Base-by-base conservation (phyloP, 30 jellyfish, hydroid and myxozoan species). In the Catostylus mosaicus region DNA sequence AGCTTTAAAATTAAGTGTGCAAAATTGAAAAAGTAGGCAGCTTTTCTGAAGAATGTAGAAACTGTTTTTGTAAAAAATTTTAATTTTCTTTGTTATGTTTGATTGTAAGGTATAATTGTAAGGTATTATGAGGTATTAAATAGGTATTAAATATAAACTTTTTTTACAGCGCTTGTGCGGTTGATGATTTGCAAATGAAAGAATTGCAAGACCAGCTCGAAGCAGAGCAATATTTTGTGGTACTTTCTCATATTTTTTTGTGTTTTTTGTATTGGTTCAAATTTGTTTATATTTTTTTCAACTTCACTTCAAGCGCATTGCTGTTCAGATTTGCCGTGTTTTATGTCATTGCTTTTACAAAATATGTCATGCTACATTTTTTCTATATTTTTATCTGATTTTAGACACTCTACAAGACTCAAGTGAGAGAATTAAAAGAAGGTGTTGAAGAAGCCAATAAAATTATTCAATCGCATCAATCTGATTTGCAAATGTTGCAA, bases 121-220 rank as follows among this genome's bases (percentile, higher is more conserved):
- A n/a, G n/a, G n/a, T n/a, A n/a, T n/a, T n/a, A n/a, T n/a, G n/a
- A 16, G 20, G 5, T 26, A 10, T 8, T 32, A 19, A n/a, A 6
- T 64, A 62, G 27, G 1, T 62, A 14, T 2, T 16, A 19, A 19
- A n/a, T n/a, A n/a, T n/a, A n/a, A n/a, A n/a, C 31, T 64, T 62
- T 1, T 34, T 40, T 43, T 38, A 12, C 46, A 94, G 99, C 64
- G 97, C 89, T 0, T 75, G 95, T 38, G 99, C 96, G 0, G 97
- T 82, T 27, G 99, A 94, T 84, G 99, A 94, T 84, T 67, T 88
- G 46, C 99, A 94, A 48, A 94, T 94, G 99, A 88, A 88, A 46
- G 99, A 94, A 60, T 67, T 94, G 22, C 99, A 94, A 78, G 99
- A 94, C 46, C 99, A 94, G 60, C 85, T 94, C 20, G 99, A 94